A percentile compares a stretch with the other conserved stretches of the same genome.
phyloP scores from a whole-genome alignment of 2,113 vertebrate species.

The Etia nguti region DNA sequence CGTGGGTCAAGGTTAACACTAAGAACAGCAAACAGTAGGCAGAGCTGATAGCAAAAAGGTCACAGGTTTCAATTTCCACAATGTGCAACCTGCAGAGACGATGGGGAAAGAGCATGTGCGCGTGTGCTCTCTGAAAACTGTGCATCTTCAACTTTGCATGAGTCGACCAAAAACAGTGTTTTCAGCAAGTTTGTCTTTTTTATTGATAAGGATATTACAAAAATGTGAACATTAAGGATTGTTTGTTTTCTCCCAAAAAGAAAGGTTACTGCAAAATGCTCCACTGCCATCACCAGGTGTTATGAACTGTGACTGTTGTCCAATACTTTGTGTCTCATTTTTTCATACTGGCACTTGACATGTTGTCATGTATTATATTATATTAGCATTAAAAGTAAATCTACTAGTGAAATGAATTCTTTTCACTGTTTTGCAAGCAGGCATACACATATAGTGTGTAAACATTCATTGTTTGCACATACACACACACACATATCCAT shows the following conservation, averaged over 20 bases:
- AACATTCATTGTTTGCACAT: not conserved
- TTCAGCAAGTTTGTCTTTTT: not conserved
- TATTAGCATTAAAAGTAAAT: not conserved
- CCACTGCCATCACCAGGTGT: not conserved
- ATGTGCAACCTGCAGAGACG: not conserved
- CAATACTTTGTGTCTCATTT: not conserved
- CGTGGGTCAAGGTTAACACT: not conserved
- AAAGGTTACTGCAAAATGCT: not conserved
- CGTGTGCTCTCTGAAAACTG: not conserved
- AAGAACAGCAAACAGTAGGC: not conserved
- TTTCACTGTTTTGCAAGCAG: not conserved
- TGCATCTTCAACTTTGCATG: not conserved
- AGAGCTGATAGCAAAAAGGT: not conserved
- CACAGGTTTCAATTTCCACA: not conserved
- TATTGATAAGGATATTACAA: not conserved
- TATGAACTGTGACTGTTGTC: not conserved
- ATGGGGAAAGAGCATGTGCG: fast-evolving
- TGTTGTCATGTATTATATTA: not conserved
- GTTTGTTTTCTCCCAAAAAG: not conserved
- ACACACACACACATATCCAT: not conserved
- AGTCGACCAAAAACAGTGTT: not conserved
- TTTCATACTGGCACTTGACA: not conserved
- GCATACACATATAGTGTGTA: not conserved
- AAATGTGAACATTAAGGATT: not conserved
- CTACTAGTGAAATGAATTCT: not conserved